phyloP scores from a whole-genome alignment of 2,797 vertebrate species.

The Schizopygopsis malacanthus region DNA sequence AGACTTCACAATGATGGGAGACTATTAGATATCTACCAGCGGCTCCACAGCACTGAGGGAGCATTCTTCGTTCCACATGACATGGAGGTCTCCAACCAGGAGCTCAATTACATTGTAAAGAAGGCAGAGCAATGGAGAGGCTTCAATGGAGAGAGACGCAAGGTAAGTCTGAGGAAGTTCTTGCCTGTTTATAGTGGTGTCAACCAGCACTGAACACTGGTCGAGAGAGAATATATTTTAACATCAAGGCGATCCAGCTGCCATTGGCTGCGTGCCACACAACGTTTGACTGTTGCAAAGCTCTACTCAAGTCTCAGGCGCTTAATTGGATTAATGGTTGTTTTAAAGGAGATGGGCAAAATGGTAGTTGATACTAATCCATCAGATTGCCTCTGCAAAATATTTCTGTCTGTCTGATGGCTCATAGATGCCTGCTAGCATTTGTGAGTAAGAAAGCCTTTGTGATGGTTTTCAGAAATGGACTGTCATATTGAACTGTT shows the following conservation, averaged over 20 bases:
- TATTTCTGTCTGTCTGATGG: conserved; percentile 54
- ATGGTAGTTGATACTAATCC: conserved; percentile 61
- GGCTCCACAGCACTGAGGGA: conserved; percentile 82
- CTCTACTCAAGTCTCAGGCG: conserved; percentile 50
- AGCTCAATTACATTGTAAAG: conserved; percentile 89
- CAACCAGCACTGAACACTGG: neutral
- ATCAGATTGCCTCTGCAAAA: conserved; percentile 60
- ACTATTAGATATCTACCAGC: conserved; percentile 85
- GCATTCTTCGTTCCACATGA: conserved; percentile 87
- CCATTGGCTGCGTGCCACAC: conserved; percentile 16
- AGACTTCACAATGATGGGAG: conserved; percentile 86
- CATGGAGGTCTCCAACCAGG: conserved; percentile 91
- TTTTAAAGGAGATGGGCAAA: conserved; percentile 60
- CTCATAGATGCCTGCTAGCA: conserved; percentile 48
- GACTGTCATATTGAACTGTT: conserved; percentile 43
- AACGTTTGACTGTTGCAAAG: conserved; percentile 21
- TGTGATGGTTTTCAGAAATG: conserved; percentile 40
- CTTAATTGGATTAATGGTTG: conserved; percentile 65
- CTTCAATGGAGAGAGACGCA: conserved; percentile 86
- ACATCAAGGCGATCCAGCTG: neutral
- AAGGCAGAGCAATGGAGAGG: conserved; percentile 93
- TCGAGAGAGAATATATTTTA: neutral
- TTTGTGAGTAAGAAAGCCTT: conserved; percentile 32
- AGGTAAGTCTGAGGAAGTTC: conserved; percentile 77
- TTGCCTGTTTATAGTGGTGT: neutral